phyloP scores from a whole-genome alignment of 2,113 vertebrate species.

The Motacilla tschutschensis region DNA sequence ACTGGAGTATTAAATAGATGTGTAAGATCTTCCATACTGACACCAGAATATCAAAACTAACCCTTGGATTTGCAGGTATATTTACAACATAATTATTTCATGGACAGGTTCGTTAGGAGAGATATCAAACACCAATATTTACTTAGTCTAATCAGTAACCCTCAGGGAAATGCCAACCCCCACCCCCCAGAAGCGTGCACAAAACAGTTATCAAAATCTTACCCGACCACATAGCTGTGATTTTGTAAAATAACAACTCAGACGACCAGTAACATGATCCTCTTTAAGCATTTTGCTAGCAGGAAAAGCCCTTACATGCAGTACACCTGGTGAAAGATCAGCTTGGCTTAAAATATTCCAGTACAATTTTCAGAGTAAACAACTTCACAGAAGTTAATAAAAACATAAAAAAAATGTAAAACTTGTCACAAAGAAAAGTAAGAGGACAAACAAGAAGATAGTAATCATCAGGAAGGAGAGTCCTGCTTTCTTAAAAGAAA shows the following conservation, averaged over 20 bases:
- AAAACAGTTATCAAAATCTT: slow-evolving; percentile 82
- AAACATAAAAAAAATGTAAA: slow-evolving; percentile 75
- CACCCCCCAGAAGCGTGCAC: slow-evolving; percentile 79
- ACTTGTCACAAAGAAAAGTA: slow-evolving; percentile 68
- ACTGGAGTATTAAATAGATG: slow-evolving; percentile 70
- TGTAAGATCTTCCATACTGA: slow-evolving; percentile 80
- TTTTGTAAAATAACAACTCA: slow-evolving; percentile 81
- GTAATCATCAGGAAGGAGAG: slow-evolving; percentile 63
- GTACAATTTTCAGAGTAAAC: slow-evolving; percentile 89
- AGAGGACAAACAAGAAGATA: slow-evolving; percentile 53
- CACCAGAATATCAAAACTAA: slow-evolving; percentile 80
- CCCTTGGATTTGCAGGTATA: slow-evolving; percentile 76
- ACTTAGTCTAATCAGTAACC: slow-evolving; percentile 75
- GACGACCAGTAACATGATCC: slow-evolving; percentile 81
- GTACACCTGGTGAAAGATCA: slow-evolving; percentile 77
- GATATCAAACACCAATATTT: slow-evolving; percentile 77
- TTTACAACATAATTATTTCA: slow-evolving; percentile 78
- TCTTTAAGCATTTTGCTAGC: slow-evolving; percentile 79
- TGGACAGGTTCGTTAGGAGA: slow-evolving; percentile 75
- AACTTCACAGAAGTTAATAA: slow-evolving; percentile 99
- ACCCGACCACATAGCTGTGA: slow-evolving; percentile 77
- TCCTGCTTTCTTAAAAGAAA: slow-evolving; percentile 56
- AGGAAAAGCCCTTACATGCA: slow-evolving; percentile 81
- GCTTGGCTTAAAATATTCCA: slow-evolving; percentile 83
- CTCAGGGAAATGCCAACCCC: slow-evolving; percentile 80